Conservation (phyloP, 1,140 invertebrate species). For the Paramacrobiotus metropolitanus region DNA sequence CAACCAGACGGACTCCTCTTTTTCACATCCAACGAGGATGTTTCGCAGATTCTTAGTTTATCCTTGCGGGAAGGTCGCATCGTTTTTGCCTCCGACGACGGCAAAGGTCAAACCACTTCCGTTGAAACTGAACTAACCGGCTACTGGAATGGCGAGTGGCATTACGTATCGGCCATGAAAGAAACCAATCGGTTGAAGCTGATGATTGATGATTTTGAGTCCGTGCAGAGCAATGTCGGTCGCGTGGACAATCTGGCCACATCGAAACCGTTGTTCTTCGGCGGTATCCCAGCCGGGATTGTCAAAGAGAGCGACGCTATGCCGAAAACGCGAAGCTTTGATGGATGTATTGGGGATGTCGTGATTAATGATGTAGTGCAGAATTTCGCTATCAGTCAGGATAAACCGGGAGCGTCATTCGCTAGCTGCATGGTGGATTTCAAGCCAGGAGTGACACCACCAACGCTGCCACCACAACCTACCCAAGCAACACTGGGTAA, state of each 20-base stretch:
- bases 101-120: conserved; percentile 15
- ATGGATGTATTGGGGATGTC: conserved; percentile 62
- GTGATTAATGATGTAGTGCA: conserved; percentile 53
- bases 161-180: conserved; percentile 58
- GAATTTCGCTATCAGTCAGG: conserved; percentile 48
- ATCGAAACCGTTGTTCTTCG: conserved; percentile 44
- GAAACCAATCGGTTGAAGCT: conserved; percentile 33
- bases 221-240: conserved; percentile 12
- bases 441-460: background rate
- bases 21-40: conserved; percentile 38
- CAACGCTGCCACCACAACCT: background rate
- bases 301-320: conserved; percentile 20
- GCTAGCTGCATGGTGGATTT: conserved; percentile 33
- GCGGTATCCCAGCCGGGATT: conserved; percentile 43
- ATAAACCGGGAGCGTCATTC: conserved; percentile 36
- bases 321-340: conserved; percentile 31
- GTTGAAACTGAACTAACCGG: conserved; percentile 27
- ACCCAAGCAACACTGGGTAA: background rate
- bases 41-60: conserved; percentile 35
- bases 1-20: conserved; percentile 47
- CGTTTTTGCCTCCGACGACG: conserved; percentile 30
- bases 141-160: conserved; percentile 74
- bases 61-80: conserved; percentile 41
- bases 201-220: conserved; percentile 51
- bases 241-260: conserved; percentile 12